phyloP scores from a whole-genome alignment of 2,113 vertebrate genomes.

The Monopterus albus region DNA sequence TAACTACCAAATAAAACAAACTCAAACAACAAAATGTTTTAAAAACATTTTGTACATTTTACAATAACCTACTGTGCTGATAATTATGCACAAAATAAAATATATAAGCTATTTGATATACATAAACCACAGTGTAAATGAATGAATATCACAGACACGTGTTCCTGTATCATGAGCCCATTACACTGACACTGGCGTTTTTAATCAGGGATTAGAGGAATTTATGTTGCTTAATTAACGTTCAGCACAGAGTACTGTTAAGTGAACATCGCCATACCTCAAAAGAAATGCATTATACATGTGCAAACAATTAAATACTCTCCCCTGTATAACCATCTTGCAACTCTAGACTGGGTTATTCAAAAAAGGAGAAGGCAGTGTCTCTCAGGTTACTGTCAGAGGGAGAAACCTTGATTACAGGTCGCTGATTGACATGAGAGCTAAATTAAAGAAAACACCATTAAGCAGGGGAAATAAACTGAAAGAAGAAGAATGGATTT shows the following conservation, averaged over 20 bases:
- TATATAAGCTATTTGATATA: too few species aligned
- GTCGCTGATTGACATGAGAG: conserved; percentile 71
- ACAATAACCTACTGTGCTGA: too few species aligned
- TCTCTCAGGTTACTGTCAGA: conserved; percentile 72
- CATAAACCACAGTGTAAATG: too few species aligned
- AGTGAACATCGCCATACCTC: conserved; percentile 75
- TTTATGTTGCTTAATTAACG: conserved; percentile 81
- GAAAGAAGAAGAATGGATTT: background rate
- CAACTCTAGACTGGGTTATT: conserved; percentile 78
- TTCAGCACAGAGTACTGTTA: conserved; percentile 73
- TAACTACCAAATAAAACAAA: background rate
- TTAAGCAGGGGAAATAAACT: background rate
- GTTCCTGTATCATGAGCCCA: conserved; percentile 16
- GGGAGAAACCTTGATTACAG: conserved; percentile 75
- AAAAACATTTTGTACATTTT: too few species aligned
- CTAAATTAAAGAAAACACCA: conserved; percentile 25
- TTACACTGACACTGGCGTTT: conserved; percentile 27
- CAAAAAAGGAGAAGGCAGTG: conserved; percentile 66
- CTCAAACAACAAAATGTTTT: too few species aligned
- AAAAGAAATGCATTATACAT: conserved; percentile 79
- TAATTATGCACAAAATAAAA: too few species aligned
- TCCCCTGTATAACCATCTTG: conserved; percentile 68
- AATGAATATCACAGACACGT: background rate
- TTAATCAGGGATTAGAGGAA: conserved; percentile 73
- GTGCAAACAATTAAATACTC: conserved; percentile 79